Conservation (phyloP, 2,113 vertebrate species). For the Sceloporus tristichus region DNA sequence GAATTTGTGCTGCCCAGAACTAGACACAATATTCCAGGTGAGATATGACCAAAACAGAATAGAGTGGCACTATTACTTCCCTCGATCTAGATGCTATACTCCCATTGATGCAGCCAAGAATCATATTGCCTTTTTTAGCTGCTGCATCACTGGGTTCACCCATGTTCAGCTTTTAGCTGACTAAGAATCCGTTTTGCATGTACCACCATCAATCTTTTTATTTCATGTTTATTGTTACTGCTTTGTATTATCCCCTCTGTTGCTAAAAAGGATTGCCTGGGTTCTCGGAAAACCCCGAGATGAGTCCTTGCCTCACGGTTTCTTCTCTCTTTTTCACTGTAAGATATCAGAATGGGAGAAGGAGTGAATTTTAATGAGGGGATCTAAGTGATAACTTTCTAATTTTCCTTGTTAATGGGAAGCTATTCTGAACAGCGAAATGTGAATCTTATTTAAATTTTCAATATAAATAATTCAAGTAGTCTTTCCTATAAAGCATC, state of each 20-base stretch:
- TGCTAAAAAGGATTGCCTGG: constrained; percentile 59
- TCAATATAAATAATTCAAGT: constrained; percentile 70
- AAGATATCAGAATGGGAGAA: constrained; percentile 50
- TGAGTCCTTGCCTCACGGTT: constrained; percentile 52
- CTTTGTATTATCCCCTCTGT: background rate
- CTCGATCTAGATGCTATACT: too few species aligned
- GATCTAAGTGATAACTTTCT: constrained; percentile 75
- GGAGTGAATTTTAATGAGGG: constrained; percentile 67
- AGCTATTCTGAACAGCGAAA: constrained; percentile 63
- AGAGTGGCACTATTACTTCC: too few species aligned
- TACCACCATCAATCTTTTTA: too few species aligned
- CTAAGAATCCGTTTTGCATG: too few species aligned
- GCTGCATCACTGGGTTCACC: too few species aligned
- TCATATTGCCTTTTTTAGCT: too few species aligned
- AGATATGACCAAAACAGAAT: too few species aligned
- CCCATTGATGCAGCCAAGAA: too few species aligned
- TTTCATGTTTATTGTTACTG: too few species aligned
- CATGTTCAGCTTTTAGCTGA: too few species aligned
- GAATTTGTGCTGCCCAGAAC: too few species aligned
- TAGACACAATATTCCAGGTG: too few species aligned
- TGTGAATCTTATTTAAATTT: constrained; percentile 70
- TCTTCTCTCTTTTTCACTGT: constrained; percentile 62
- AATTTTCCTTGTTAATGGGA: constrained; percentile 75
- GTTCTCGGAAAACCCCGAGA: constrained; percentile 46
- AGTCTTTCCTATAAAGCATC: constrained; percentile 57